Base-by-base conservation (phyloP, 2,113 vertebrate genomes). In the Atractosteus spatula region DNA sequence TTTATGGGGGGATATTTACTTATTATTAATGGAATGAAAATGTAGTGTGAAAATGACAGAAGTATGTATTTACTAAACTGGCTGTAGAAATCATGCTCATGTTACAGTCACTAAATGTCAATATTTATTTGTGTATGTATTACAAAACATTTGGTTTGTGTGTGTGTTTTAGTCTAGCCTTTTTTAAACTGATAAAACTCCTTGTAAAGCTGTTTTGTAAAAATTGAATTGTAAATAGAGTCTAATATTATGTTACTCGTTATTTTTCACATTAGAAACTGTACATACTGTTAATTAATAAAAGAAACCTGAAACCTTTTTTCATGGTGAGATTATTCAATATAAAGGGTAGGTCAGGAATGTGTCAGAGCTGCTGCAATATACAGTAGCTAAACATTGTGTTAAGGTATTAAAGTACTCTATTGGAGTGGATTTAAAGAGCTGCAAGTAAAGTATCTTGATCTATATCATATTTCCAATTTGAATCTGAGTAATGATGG, bases 121-220 rank as follows among this genome's bases (percentile, higher is more conserved):
- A 86, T 98, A 97, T 97, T 98, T 98, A 97, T 98, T 96, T 95
- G 94, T 95, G 86, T 94, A 90, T 92, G 85, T 87, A 90, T 93
- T 92, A 87, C 92, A 88, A 83, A 91, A 85, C 75, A 71, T 84
- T 88, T 88, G 82, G 80, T 90, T 90, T 93, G 7, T 80, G 62
- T 74, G 79, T 41, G 82, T 90, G 86, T 92, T 89, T 71, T 89
- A 82, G 82, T 84, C 78, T 81, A 80, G 63, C 81, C 63, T 87
- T 89, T 81, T 83, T 85, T 86, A 89, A 93, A 88, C 80, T 77
- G 80, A 87, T 72, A 78, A 88, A 88, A 79, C 84, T 89, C 86
- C 87, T 91, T 95, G 92, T 94, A 94, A 94, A 95, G 91, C 87
- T 69, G 82, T 86, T 93, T 93, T 96, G 94, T 96, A 95, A 94